Percentiles rank a stretch among this genome's conserved stretches.
phyloP scores from a whole-genome alignment of 1,140 invertebrate species.

The Macrotrachela quadricornifera region DNA sequence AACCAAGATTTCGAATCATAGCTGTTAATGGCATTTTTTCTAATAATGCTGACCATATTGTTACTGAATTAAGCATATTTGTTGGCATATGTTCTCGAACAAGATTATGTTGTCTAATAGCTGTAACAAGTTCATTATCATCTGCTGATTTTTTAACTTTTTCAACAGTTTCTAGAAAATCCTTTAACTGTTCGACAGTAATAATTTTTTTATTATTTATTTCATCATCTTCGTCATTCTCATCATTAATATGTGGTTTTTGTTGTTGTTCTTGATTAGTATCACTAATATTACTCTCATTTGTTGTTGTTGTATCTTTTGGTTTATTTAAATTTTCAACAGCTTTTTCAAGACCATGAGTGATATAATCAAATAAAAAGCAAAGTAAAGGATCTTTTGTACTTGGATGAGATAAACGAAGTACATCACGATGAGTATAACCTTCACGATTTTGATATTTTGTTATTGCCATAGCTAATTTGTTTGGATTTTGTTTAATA shows the following conservation, averaged over 20 bases:
- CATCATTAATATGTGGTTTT: conserved; percentile 6
- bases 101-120: conserved; percentile 34
- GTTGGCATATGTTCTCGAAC: conserved; percentile 44
- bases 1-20: conserved; percentile 37
- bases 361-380: neutral
- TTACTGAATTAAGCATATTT: conserved; percentile 38
- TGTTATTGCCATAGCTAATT: conserved; percentile 39
- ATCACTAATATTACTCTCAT: too few relatives aligned
- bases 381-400: conserved; percentile 14
- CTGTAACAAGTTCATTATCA: conserved; percentile 31
- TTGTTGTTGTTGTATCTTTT: too few relatives aligned
- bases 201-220: conserved; percentile 18
- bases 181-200: conserved; percentile 18
- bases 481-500: conserved; percentile 33
- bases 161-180: conserved; percentile 37
- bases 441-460: conserved; percentile 38
- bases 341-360: neutral
- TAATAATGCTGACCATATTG: conserved; percentile 42
- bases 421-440: conserved; percentile 43
- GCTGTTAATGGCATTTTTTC: conserved; percentile 34
- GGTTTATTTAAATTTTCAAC: too few relatives aligned
- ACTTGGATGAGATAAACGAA: conserved; percentile 40
- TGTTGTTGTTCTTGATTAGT: too few relatives aligned
- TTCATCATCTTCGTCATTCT: conserved; percentile 32
- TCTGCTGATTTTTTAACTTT: conserved; percentile 38